Conservation (phyloP, 2,113 vertebrate genomes). For the Sorex araneus region DNA sequence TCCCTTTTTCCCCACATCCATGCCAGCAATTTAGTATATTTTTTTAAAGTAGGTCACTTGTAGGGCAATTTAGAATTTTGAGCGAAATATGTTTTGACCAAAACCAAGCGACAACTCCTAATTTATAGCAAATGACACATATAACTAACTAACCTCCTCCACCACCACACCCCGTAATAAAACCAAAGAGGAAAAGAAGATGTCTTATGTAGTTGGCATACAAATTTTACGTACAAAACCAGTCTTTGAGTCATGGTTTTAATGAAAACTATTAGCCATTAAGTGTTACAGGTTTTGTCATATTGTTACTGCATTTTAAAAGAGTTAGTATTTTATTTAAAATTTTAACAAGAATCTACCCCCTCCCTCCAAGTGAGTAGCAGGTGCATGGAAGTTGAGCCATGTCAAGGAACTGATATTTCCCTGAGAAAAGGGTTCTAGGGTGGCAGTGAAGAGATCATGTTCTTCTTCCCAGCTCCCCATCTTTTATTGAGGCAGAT, state of each 20-base stretch:
- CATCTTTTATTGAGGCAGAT: not conserved
- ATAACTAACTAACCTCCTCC: not conserved
- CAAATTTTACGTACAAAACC: not conserved
- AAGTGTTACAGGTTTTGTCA: not conserved
- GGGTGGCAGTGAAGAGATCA: fast-evolving
- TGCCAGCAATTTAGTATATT: no score
- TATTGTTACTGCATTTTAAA: not conserved
- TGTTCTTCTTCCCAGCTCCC: not conserved
- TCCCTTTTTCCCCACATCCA: no score
- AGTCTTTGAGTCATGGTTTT: not conserved
- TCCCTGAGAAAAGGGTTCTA: no score
- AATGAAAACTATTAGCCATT: not conserved
- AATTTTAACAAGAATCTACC: not conserved
- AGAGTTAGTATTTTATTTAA: not conserved
- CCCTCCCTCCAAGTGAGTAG: not conserved
- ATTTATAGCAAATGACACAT: not conserved
- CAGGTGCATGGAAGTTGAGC: not conserved
- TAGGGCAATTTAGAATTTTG: not conserved
- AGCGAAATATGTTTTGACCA: not conserved
- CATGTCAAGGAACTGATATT: not conserved
- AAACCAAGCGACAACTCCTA: not conserved
- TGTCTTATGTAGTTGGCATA: not conserved
- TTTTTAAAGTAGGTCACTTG: not conserved
- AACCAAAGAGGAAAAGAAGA: not conserved
- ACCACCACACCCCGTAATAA: not conserved